Evolutionary conservation across 2,113 vertebrate species (phyloP).

Genomic region (Monopterus albus): DNA sequence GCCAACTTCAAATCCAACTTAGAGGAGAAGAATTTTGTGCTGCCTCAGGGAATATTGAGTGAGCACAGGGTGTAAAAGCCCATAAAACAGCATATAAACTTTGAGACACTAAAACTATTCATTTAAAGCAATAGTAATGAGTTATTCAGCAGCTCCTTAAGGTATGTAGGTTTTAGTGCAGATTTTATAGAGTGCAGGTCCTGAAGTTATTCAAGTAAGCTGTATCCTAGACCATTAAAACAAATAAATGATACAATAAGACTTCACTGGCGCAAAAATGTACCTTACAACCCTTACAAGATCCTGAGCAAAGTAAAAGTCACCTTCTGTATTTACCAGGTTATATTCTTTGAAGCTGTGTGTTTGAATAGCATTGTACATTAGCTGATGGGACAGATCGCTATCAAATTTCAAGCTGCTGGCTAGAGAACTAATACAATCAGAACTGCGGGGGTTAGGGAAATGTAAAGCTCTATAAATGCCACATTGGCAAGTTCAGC

Average conservation of each 20-base stretch:
- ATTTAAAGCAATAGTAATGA: not conserved
- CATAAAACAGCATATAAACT: not conserved
- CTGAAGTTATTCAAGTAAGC: not conserved
- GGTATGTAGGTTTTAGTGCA: conserved; percentile 8
- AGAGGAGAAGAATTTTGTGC: not conserved
- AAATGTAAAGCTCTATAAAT: not conserved
- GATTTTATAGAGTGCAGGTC: not conserved
- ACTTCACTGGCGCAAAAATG: too few relatives aligned
- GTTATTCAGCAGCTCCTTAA: not conserved
- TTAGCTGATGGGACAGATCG: not conserved
- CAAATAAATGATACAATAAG: not conserved
- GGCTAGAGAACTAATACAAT: too few relatives aligned
- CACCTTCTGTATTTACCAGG: too few relatives aligned
- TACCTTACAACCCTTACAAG: too few relatives aligned
- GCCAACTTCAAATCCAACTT: not conserved
- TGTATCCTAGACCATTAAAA: not conserved
- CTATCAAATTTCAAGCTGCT: not conserved
- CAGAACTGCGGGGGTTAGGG: not conserved
- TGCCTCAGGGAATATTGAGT: not conserved
- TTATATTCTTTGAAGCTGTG: not conserved
- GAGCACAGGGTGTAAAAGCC: not conserved
- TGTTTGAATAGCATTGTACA: not conserved
- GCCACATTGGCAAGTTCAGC: not conserved
- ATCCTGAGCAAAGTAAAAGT: not conserved
- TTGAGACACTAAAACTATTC: not conserved